Base-by-base conservation (phyloP, 2,888 invertebrate species). In the Eupelmus urozonus region DNA sequence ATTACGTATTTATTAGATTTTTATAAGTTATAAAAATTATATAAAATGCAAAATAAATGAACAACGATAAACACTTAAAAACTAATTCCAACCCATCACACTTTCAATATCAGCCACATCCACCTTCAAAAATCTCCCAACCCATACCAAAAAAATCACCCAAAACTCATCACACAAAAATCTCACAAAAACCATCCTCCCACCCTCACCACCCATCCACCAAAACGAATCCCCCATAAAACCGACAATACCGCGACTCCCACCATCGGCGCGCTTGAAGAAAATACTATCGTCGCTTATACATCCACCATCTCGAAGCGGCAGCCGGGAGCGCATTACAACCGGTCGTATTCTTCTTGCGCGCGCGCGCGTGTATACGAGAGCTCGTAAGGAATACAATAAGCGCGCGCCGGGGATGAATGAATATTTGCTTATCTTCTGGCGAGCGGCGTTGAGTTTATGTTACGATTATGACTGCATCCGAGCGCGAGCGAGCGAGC, bases 391-490 rank as follows among this genome's bases (percentile, higher is more conserved):
- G 70, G 49, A 76, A 70, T 70, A 70, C 70, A 76, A 76, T 70
- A 76, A 70, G 57, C 63, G 7, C 45, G 5, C 49, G 27, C 11
- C 1, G 20, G 55, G 40, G 59, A 76, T 66, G 76, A 76, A 76
- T 59, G 71, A 71, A 76, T 71, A 76, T 76, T 71, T 71, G 71
- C 71, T 76, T 76, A 71, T 76, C 76, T 66, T 45, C 57, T 40
- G 49, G 59, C 42, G 18, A 2, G 42, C 18, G 25, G 42, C 16
- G 55, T 76, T 40, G 57, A 66, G 76, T 65, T 76, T 76, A 66
- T 49, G 65, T 66, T 66, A 60, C 65, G 51, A 71, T 76, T 76
- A 76, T 45, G 55, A 53, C 59, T 60, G 71, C 57, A 67, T 75
- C 49, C 69, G n/a, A 25, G 18, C 45, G 49, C 51, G 18, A 51